Evolutionary conservation across 2,797 vertebrate genomes (phyloP), one percentile per base, ranked within the genome.

Genomic region (Pelodytes ibericus): DNA sequence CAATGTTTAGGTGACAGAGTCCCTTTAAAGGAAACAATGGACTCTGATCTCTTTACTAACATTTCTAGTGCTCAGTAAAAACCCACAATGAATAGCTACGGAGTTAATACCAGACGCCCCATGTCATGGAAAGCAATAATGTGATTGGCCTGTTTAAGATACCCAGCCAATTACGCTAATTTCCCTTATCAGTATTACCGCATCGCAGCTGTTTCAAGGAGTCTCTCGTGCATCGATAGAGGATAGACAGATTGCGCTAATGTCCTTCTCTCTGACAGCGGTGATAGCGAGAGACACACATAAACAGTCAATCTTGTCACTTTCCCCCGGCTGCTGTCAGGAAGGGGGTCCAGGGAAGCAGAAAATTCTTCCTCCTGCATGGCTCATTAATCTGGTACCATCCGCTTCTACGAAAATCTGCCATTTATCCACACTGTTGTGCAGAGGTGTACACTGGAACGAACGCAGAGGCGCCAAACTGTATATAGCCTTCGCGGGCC

Each of bases 321-420:
- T 18, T 6, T 18, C n/a, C 20, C 20, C 30, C 24, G 30, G 77
- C 26, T 53, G n/a, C 27, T 7, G 33, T 18, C 47, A 22, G 36
- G 60, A 26, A 20, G 51, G 22, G 16, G 44, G 60, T 49, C 39
- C n/a, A 69, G 61, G 47, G 74, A 72, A 58, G 59, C 60, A 44
- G 70, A 57, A 72, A 49, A 60, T 44, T 44, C 59, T 41, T 22
- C 39, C 18, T 16, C 49, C 47, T 27, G 24, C 24, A 58, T 26
- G 41, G n/a, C 65, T 64, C 80, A 70, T 74, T 77, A 77, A 56
- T 13, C 41, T 15, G 4, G n/a, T n/a, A n/a, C n/a, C n/a, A n/a
- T n/a, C n/a, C n/a, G n/a, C n/a, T n/a, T n/a, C n/a, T n/a, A n/a
- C n/a, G n/a, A n/a, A n/a, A 53, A 44, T 27, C 65, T 70, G 2